Evolutionary conservation across 1,140 invertebrate species (phyloP).

Genomic region (Drosophila punjabiensis): DNA sequence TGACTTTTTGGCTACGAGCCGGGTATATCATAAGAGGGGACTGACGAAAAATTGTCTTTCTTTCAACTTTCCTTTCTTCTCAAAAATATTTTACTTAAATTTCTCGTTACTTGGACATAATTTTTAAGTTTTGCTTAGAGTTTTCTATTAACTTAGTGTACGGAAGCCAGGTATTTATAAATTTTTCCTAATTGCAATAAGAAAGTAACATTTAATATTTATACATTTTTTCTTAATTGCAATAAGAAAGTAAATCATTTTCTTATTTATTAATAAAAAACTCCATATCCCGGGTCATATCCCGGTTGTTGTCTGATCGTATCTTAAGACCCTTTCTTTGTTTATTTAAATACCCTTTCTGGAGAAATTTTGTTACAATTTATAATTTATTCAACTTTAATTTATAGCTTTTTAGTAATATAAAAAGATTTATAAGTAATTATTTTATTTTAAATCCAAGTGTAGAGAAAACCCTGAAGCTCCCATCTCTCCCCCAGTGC

Average conservation of each 20-base stretch:
- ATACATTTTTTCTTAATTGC: too few relatives aligned
- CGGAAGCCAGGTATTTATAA: not conserved
- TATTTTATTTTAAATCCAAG: not conserved
- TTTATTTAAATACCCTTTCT: too few relatives aligned
- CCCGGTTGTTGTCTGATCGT: too few relatives aligned
- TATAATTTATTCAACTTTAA: not conserved
- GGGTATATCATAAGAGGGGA: not conserved
- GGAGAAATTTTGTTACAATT: too few relatives aligned
- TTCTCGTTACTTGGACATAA: not conserved
- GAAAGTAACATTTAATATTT: not conserved
- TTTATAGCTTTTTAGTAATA: not conserved
- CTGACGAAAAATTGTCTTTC: not conserved
- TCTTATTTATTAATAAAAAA: too few relatives aligned
- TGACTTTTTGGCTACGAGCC: not conserved
- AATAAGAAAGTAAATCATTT: too few relatives aligned
- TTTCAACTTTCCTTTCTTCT: too few relatives aligned
- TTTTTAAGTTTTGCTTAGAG: not conserved
- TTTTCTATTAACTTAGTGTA: not conserved
- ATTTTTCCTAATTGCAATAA: too few relatives aligned
- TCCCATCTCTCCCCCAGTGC: not conserved
- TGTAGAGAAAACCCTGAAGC: slow-evolving; percentile 4
- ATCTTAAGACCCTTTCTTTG: too few relatives aligned
- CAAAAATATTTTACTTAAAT: too few relatives aligned
- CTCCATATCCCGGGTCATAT: too few relatives aligned
- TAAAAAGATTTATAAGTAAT: not conserved